phyloP scores from a whole-genome alignment of 2,888 invertebrate genomes.

The Sarcophaga rosellei region DNA sequence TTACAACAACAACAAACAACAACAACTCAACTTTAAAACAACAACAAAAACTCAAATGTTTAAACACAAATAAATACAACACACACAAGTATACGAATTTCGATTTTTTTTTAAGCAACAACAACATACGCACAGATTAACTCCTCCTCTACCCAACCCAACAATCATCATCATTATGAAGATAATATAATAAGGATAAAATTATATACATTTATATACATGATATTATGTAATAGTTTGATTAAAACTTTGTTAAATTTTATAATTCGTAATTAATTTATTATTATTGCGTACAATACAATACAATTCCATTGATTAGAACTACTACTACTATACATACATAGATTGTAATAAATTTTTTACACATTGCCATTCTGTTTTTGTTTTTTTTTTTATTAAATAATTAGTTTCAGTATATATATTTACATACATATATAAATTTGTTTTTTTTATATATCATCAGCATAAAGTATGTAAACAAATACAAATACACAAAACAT shows the following conservation, averaged over 20 bases:
- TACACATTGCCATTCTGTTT: conserved; percentile 56
- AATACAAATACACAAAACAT: no score
- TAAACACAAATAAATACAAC: neutral
- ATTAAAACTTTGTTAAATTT: neutral
- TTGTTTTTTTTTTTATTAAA: conserved; percentile 11
- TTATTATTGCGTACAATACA: no score
- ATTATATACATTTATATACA: neutral
- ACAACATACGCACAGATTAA: conserved; percentile 41
- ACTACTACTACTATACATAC: neutral
- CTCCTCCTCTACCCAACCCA: neutral
- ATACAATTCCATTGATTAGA: neutral
- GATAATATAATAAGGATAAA: conserved; percentile 3
- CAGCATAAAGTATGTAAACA: neutral
- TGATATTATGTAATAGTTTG: neutral
- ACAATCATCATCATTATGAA: conserved; percentile 1
- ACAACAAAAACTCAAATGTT: conserved; percentile 13
- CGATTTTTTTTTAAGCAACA: conserved; percentile 8
- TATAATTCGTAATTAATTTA: neutral
- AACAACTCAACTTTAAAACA: conserved; percentile 6
- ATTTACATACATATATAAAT: neutral
- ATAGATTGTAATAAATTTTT: conserved; percentile 28
- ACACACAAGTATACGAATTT: conserved; percentile 60
- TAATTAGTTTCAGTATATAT: conserved; percentile 33
- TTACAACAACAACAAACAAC: conserved; percentile 15
- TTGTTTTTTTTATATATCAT: neutral